phyloP scores from a whole-genome alignment of 2,797 vertebrate genomes.

The Onychomys leucogaster region DNA sequence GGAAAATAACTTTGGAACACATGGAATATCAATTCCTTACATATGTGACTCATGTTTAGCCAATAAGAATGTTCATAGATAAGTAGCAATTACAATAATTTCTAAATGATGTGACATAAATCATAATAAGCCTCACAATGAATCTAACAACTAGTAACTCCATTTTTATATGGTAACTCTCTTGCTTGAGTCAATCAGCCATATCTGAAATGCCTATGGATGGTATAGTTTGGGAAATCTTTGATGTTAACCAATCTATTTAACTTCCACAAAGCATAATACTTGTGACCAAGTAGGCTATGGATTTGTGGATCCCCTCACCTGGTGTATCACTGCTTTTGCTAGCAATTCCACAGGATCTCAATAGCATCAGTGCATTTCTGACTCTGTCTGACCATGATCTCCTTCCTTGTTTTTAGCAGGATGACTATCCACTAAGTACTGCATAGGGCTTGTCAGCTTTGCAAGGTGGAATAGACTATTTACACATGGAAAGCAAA shows the following conservation, averaged over 20 bases:
- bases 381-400: fast-evolving
- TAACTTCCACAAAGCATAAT: neutral
- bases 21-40: neutral
- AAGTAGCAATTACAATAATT: neutral
- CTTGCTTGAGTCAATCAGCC: neutral
- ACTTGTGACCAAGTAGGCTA: fast-evolving
- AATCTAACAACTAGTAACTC: neutral
- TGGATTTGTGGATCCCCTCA: neutral
- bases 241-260: neutral
- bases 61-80: neutral
- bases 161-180: neutral
- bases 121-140: neutral
- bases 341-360: fast-evolving
- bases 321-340: neutral
- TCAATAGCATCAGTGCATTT: neutral
- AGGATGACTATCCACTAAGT: fast-evolving
- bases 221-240: neutral
- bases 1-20: neutral
- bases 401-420: neutral
- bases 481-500: neutral
- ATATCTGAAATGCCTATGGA: neutral
- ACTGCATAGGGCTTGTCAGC: neutral
- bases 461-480: neutral
- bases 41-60: neutral
- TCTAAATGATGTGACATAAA: neutral